Base-by-base conservation (phyloP, 2,888 invertebrate species). In the Alsophila aescularia region DNA sequence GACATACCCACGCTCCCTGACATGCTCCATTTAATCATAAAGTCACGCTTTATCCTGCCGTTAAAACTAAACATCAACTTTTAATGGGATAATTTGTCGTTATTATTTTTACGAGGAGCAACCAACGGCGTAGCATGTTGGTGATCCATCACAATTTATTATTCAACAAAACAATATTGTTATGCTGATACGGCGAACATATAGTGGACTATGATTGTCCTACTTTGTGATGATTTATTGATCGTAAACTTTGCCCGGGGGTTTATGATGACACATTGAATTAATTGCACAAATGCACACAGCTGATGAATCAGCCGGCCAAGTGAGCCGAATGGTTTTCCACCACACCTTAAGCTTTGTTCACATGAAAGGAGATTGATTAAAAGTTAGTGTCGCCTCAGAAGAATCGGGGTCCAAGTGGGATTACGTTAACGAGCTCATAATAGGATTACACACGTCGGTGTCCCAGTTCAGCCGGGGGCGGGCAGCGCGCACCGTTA, bases 361-460 rank as follows among this genome's bases (percentile, higher is more conserved):
- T 54, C 15, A 35, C 50, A 56, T 49, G 56, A 68, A 67, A 67
- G 55, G 54, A 52, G 43, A 52, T 64, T 60, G 65, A 64, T 66
- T 64, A 60, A 66, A 65, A 60, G 60, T 64, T 64, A 51, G 56
- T 65, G 69, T 67, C 55, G 62, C 62, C 64, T 70, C 68, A 68
- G 66, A 71, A 67, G 73, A 75, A 83, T 79, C 73, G 69, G 73
- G 83, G 77, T 79, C 77, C 72, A 72, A 73, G 73, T 70, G 69
- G 83, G 85, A 89, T 90, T 82, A 82, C 78, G 83, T 82, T 89
- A 89, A 89, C 88, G 85, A 90, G 87, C 78, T 83, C 82, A 78
- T 89, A 90, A 89, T 89, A 85, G 84, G 90, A 90, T 90, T 90
- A 89, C 83, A 79, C 80, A 80, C 80, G 74, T 73, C 74, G 70